Conservation (phyloP, 2,113 vertebrate genomes). For the Catharus fuscescens region DNA sequence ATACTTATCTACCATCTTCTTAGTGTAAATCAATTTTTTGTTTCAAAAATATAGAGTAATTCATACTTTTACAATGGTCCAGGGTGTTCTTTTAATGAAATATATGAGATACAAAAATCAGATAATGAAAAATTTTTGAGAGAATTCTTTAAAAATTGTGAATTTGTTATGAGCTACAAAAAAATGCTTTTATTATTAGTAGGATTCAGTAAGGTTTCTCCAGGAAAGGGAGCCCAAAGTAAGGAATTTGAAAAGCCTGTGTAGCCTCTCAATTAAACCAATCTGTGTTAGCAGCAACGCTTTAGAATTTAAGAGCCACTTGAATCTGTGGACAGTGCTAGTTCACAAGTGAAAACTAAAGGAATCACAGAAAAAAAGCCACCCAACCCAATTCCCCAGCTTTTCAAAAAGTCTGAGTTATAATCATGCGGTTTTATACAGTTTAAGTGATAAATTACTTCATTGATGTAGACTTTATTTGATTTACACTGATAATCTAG, state of each 20-base stretch:
- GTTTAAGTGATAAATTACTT: not conserved
- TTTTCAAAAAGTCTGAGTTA: not conserved
- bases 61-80: not conserved
- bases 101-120: not conserved
- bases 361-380: not conserved
- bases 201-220: not conserved
- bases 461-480: not conserved
- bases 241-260: not conserved
- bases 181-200: not conserved
- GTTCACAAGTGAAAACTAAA: not conserved
- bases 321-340: not conserved
- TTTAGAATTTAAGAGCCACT: not conserved
- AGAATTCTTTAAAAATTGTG: not conserved
- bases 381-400: not conserved
- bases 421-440: not conserved
- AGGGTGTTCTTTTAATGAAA: not conserved
- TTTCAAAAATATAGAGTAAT: not conserved
- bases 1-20: not conserved
- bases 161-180: not conserved
- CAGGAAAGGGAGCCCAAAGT: not conserved
- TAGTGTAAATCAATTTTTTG: not conserved
- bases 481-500: not conserved
- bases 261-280: not conserved
- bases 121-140: not conserved
- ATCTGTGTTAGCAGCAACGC: not conserved